These are phyloP conservation scores for Luffia ferchaultella DNA, from an alignment of 2,888 invertebrate genomes.

Conservation along the genomic window DNA sequence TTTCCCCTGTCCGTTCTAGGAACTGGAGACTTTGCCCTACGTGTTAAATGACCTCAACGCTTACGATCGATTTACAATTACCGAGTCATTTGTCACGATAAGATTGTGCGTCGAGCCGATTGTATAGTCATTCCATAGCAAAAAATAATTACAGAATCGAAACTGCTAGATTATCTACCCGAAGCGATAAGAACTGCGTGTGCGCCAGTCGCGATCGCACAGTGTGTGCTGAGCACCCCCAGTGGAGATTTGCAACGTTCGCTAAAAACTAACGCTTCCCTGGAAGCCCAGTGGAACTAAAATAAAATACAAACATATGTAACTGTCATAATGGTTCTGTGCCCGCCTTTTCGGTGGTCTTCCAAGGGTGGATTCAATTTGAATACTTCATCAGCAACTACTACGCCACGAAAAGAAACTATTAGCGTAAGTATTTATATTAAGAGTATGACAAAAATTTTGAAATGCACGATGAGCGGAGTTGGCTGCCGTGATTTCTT, in stretches of 20 bases:
- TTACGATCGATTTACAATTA: background rate
- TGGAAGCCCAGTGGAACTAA: background rate
- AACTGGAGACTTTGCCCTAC: too few species aligned
- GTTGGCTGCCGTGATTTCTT: background rate
- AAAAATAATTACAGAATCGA: constrained; percentile 62
- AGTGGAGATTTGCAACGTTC: background rate
- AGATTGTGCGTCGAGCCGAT: constrained; percentile 55
- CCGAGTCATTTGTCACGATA: constrained; percentile 40
- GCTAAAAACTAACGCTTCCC: background rate
- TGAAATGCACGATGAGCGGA: too few species aligned
- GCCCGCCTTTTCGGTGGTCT: constrained; percentile 51
- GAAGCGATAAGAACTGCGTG: constrained; percentile 44
- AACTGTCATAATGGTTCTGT: constrained; percentile 40
- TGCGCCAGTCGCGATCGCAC: constrained; percentile 22
- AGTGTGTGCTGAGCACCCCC: too few species aligned
- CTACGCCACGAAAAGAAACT: constrained; percentile 18
- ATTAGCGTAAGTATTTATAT: constrained; percentile 48
- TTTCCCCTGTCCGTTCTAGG: too few species aligned
- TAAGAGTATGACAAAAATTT: too few species aligned
- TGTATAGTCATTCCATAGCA: constrained; percentile 46
- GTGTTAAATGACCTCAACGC: background rate
- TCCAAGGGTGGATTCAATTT: constrained; percentile 46
- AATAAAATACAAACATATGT: too few species aligned
- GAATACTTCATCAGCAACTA: background rate
- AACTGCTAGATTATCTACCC: constrained; percentile 50